Base-by-base conservation (phyloP, 1,140 invertebrate species). In the Aphelenchoides fujianensis region DNA sequence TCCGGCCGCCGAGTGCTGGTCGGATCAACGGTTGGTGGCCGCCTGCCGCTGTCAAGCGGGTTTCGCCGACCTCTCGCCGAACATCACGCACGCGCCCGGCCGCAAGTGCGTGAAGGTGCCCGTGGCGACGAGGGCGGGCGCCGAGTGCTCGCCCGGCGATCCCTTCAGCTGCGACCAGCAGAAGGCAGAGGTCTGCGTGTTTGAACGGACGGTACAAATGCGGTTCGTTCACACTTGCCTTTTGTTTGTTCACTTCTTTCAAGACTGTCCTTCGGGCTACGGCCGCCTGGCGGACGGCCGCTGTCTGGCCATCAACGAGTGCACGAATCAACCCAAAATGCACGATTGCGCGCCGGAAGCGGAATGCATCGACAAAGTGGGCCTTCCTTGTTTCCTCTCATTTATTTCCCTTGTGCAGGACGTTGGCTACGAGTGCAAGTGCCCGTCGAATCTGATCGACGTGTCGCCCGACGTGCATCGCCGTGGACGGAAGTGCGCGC, bases 261-360 rank as follows among this genome's bases (percentile, higher is more conserved):
- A 16, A 48, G 61, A 70, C 16, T 83, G 82, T 74, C 77, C 83
- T 7, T 67, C 48, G 34, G 81, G 77, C 16, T 84, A 84, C 55
- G 73, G 69, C 70, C 74, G 83, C 27, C 67, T 83, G 1, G 77
- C 82, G 2, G 83, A 83, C 69, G 82, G 82, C n/a, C 74, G 83
- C 52, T 83, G 82, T 68, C 69, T 84, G n/a, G 81, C 72, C 27
- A 77, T 83, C 16, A 83, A 83, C 67, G 82, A 83, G 69, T 83
- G 82, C 57, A 28, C 64, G 19, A 70, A 81, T 55, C 32, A 32
- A 12, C 23, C 81, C 27, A 55, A 76, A 55, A 67, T 83, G 2
- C 75, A 84, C 63, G 69, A 77, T 27, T 83, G 82, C 57, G 64
- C 75, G 7, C 37, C 41, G 28, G 73, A 84, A 62, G 81, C 82